These are phyloP conservation scores for Drosophila acutilabella DNA, from an alignment of 2,888 invertebrate species.

Conservation along the genomic window DNA sequence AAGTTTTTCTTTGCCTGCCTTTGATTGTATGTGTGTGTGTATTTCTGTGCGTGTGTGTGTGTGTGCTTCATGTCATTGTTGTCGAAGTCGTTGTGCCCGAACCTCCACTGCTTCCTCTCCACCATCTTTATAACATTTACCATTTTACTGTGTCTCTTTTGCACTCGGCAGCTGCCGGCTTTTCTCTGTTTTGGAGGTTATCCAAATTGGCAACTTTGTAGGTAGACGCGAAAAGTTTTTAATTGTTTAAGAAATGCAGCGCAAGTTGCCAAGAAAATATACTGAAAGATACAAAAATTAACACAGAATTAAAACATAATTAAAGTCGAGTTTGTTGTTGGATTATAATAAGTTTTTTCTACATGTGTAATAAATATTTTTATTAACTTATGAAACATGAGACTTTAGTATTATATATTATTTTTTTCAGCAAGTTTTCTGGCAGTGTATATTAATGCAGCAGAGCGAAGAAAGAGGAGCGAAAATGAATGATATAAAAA, in stretches of 20 bases:
- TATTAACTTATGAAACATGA: no score
- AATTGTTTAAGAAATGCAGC: constrained; percentile 73
- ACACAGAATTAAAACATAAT: neutral
- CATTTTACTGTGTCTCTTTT: constrained; percentile 51
- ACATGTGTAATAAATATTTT: no score
- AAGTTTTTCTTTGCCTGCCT: constrained; percentile 69
- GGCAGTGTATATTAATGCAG: constrained; percentile 47
- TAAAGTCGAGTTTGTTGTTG: neutral
- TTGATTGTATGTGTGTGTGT: constrained; percentile 8
- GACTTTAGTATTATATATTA: no score
- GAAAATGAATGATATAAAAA: constrained; percentile 70
- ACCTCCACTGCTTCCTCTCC: neutral
- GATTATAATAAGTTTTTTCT: no score
- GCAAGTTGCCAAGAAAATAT: constrained; percentile 39
- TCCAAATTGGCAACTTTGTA: constrained; percentile 79
- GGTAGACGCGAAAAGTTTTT: constrained; percentile 72
- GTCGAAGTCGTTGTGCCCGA: constrained; percentile 34
- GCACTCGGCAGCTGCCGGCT: constrained; percentile 42
- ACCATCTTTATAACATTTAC: constrained; percentile 32
- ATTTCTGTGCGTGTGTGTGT: constrained; percentile 9
- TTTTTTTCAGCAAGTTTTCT: constrained; percentile 8
- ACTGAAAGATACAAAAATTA: constrained; percentile 18
- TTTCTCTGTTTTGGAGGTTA: constrained; percentile 70
- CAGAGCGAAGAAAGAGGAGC: constrained; percentile 20
- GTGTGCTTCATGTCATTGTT: constrained; percentile 46